Conservation (phyloP, 2,113 vertebrate species). For the Bathybates hornii region DNA sequence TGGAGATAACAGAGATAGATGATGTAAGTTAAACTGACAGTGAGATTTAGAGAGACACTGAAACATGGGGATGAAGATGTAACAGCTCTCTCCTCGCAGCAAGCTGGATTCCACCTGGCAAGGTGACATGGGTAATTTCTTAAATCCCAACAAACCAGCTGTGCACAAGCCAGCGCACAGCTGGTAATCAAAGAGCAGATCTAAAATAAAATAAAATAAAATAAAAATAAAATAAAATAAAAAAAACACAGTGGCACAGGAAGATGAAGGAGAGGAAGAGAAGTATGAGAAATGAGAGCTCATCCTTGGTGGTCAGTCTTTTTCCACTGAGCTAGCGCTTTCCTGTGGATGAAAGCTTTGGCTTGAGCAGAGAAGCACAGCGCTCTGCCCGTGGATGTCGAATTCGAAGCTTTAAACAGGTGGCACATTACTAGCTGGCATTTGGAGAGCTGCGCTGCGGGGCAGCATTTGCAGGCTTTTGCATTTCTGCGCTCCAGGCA, state of each 20-base stretch:
- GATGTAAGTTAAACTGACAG: background rate
- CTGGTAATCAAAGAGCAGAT: background rate
- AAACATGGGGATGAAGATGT: background rate
- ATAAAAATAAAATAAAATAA: background rate
- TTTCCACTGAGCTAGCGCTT: background rate
- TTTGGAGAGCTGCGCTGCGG: conserved; percentile 18
- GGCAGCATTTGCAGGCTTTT: conserved; percentile 16
- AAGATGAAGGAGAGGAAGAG: background rate
- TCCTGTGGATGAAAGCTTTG: conserved; percentile 24
- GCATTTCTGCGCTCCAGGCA: background rate
- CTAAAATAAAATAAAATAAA: background rate
- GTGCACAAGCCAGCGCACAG: background rate
- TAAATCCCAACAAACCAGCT: background rate
- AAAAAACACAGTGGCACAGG: background rate
- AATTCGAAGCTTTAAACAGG: conserved; percentile 40
- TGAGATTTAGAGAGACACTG: background rate
- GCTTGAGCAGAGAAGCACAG: background rate
- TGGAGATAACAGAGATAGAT: background rate
- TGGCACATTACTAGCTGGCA: conserved; percentile 25
- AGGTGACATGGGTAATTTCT: conserved; percentile 11
- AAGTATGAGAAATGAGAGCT: background rate
- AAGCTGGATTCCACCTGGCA: background rate
- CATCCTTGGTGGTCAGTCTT: background rate
- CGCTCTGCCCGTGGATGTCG: background rate
- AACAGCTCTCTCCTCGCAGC: background rate